Evolutionary conservation across 1,140 invertebrate genomes (phyloP).

Genomic region (Lordiphosa mommai): DNA sequence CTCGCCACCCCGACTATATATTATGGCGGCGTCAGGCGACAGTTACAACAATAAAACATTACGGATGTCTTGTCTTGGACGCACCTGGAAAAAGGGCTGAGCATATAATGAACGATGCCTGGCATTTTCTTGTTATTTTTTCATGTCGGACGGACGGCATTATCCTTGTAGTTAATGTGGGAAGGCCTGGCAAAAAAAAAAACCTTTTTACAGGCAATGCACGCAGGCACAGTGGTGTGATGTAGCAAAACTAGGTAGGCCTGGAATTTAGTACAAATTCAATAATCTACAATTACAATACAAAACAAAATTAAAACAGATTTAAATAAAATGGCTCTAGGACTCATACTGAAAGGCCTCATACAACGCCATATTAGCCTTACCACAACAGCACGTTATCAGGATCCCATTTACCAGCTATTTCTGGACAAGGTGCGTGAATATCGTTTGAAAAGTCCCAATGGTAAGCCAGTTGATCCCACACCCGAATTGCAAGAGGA

Average conservation of each 20-base stretch:
- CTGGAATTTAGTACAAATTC: no score
- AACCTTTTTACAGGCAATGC: slow-evolving; percentile 36
- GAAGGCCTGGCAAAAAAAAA: slow-evolving; percentile 12
- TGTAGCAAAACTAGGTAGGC: no score
- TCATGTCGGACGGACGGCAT: slow-evolving; percentile 44
- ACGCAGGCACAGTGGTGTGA: slow-evolving; percentile 50
- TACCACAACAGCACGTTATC: neutral
- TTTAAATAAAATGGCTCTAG: neutral
- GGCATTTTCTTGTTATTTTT: slow-evolving; percentile 75
- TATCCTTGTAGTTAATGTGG: slow-evolving; percentile 72
- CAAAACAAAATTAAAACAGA: no score
- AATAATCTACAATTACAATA: no score
- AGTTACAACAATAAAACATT: slow-evolving; percentile 77
- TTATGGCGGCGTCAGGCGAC: slow-evolving; percentile 64
- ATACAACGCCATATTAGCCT: neutral
- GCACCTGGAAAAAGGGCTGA: slow-evolving; percentile 42
- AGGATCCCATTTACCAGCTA: slow-evolving; percentile 15
- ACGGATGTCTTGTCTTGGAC: slow-evolving; percentile 55
- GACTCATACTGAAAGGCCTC: neutral
- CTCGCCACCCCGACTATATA: slow-evolving; percentile 65
- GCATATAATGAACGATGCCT: slow-evolving; percentile 65
- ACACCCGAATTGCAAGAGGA: slow-evolving; percentile 16
- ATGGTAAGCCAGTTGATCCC: slow-evolving; percentile 22
- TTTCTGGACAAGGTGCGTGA: slow-evolving; percentile 30
- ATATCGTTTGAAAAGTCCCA: slow-evolving; percentile 22